These are phyloP conservation scores for Rhynchomys soricoides DNA, from an alignment of 2,113 vertebrate genomes.

Conservation along the genomic window DNA sequence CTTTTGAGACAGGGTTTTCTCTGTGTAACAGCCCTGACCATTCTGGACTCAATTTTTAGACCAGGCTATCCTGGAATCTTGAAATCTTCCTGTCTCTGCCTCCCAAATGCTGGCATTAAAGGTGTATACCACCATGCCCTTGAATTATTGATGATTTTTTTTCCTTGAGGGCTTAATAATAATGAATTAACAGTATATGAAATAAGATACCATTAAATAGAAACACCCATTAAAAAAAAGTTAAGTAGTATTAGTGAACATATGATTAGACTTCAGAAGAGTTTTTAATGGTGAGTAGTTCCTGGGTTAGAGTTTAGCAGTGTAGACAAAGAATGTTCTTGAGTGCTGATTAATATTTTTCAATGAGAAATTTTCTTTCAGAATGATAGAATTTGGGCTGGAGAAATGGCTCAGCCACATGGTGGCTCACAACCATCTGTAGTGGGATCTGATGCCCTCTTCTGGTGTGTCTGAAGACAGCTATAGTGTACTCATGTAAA, in stretches of 20 bases:
- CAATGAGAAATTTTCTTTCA: not conserved
- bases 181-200: not conserved
- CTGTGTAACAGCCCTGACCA: too few species aligned
- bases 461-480: too few species aligned
- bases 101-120: too few species aligned
- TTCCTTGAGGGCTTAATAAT: not conserved
- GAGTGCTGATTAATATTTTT: not conserved
- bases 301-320: not conserved
- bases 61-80: too few species aligned
- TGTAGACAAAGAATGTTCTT: not conserved
- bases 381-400: not conserved
- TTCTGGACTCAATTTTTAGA: too few species aligned
- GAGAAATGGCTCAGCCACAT: too few species aligned
- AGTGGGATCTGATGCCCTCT: too few species aligned
- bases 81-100: too few species aligned
- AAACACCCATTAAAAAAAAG: not conserved
- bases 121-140: too few species aligned
- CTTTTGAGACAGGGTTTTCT: too few species aligned
- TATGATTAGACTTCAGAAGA: not conserved
- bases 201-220: not conserved
- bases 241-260: not conserved
- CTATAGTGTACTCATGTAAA: too few species aligned
- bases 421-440: too few species aligned
- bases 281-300: not conserved
- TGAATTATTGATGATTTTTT: not conserved